Base-by-base conservation (phyloP, 2,888 invertebrate genomes). In the Anthoptus insignis region DNA sequence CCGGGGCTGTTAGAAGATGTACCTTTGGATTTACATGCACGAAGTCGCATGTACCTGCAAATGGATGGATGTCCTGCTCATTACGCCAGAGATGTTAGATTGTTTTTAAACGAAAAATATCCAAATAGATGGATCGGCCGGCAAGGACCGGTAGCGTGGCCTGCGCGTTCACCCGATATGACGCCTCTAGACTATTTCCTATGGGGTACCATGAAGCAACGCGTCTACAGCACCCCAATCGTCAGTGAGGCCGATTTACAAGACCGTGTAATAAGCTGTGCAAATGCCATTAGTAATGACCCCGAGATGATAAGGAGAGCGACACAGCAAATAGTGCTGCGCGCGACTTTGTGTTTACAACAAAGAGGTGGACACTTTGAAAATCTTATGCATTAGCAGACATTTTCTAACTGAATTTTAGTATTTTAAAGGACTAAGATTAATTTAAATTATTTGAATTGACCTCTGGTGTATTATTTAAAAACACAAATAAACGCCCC, bases 141-240 rank as follows among this genome's bases (percentile, higher is more conserved):
- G n/a, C 52, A 53, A 14, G 68, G 70, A 53, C 65, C 72, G 9
- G 60, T 71, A 13, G 59, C 54, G 9, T 71, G 72, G 71, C 70
- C 68, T 57, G 65, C 68, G n/a, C 70, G 72, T 42, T 71, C 73
- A 39, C 69, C 68, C 11, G 73, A 72, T 37, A 47, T 71, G 45
- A 71, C 68, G 21, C 70, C 71, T 0, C 14, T 71, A 6, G 68
- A 72, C 50, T 74, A 59, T 56, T 70, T 67, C 59, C 45, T 65
- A n/a, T 69, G 67, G 67, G 71, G 71, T 9, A 49, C 32, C 29
- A 65, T 67, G 52, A 71, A 68, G 42, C 65, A 73, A 66, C 56
- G 49, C 9, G 63, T 70, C n/a, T 68, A 66, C 57, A 58, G 29
- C 27, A 42, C 45, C 45, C 16, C 19, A 3, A 27, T 27, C 3